Base-by-base conservation (phyloP, 2,797 vertebrate genomes). In the Borostomias antarcticus region DNA sequence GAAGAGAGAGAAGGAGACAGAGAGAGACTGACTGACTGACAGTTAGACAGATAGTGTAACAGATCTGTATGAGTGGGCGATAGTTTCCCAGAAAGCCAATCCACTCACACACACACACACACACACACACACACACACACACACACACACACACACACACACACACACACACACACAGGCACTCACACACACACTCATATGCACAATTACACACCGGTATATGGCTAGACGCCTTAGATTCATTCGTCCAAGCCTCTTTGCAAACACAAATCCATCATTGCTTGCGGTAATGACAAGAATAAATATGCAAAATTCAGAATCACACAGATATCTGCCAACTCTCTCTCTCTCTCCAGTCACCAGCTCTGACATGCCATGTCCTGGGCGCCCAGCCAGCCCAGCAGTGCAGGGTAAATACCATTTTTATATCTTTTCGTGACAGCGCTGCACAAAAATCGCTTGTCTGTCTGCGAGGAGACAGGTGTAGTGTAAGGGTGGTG, bases 401-500 rank as follows among this genome's bases (percentile, higher is more conserved):
- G 8, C 15, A 58, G 47, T 73, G 26, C 58, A 40, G 23, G 33
- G 29, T 58, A 64, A 62, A 43, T 74, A 74, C 37, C 43, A 30
- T 56, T 64, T 54, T 26, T 32, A 2, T 21, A 4, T 19, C 5
- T 23, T 66, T 51, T 45, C 23, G 5, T 47, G 33, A 69, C 66
- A 70, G 72, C 5, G 35, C 59, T 17, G 30, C 45, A 23, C 32
- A 64, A 66, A 60, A 66, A 51, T 69, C 56, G 73, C 58, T 63
- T 64, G 62, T 23, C 65, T 53, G 9, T 15, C 40, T 57, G 48
- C 25, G 58, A 43, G 75, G 80, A 69, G 65, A 75, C 73, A 72
- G 75, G 68, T 78, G 67, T 69, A 67, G 73, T 72, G 72, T 73
- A 72, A 82, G 70, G 75, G 73, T 72, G 72, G 73, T 69, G 73